phyloP scores from a whole-genome alignment of 64 coral and sea anemone species.

The Dendrophyllia cribrosa region DNA sequence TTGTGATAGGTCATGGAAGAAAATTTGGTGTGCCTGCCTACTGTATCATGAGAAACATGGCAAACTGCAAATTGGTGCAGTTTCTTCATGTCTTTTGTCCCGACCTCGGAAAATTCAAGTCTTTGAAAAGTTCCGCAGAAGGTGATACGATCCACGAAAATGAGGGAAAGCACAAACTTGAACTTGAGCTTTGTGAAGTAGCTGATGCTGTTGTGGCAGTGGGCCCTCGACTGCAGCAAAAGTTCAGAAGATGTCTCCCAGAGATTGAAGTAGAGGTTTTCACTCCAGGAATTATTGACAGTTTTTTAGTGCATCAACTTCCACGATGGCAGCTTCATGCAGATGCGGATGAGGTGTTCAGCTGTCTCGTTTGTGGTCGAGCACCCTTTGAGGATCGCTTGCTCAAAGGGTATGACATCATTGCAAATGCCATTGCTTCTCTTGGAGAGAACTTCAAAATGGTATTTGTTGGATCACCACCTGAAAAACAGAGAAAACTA shows the following conservation, averaged over 20 bases:
- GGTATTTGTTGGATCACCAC: conserved; percentile 14
- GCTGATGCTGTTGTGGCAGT: conserved; percentile 23
- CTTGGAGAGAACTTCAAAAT: neutral
- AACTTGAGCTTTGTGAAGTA: conserved; percentile 17
- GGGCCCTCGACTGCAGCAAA: conserved; percentile 24
- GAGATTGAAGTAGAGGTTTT: conserved; percentile 3
- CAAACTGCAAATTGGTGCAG: conserved; percentile 37
- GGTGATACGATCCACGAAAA: conserved; percentile 27
- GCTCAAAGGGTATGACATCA: conserved; percentile 36
- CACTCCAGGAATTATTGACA: conserved; percentile 32
- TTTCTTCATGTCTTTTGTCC: neutral
- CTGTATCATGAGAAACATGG: neutral
- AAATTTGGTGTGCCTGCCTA: conserved; percentile 35
- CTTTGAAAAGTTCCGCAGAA: too few species aligned
- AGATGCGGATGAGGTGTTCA: neutral
- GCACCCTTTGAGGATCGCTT: conserved; percentile 17
- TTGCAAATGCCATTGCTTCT: conserved; percentile 33
- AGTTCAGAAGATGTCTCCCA: neutral
- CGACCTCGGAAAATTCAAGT: too few species aligned
- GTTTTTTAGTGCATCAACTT: neutral
- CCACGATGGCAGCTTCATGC: neutral
- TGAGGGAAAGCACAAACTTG: conserved; percentile 19
- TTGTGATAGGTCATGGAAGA: conserved; percentile 36
- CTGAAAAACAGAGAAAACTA: neutral
- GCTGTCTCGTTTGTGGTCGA: conserved; percentile 34